Evolutionary conservation across 2,113 vertebrate genomes (phyloP).

Genomic region (Dunckerocampus dactyliophorus): DNA sequence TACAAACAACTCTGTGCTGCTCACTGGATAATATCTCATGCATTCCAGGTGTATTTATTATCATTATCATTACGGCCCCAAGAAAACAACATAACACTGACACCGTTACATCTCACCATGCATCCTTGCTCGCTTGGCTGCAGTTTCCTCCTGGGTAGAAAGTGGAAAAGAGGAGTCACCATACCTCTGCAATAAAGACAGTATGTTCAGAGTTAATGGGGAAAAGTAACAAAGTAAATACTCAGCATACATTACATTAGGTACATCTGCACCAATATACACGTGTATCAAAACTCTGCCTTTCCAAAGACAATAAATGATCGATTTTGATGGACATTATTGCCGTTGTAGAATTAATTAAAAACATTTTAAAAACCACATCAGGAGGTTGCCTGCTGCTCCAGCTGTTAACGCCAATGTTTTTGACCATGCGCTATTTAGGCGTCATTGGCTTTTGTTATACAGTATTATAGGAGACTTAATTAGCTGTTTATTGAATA

Average conservation of each 20-base stretch:
- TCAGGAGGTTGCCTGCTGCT: not conserved
- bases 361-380: too few species aligned
- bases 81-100: constrained; percentile 38
- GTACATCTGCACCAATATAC: not conserved
- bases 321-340: too few species aligned
- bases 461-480: too few species aligned
- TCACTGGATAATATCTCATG: not conserved
- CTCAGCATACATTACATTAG: too few species aligned
- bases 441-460: too few species aligned
- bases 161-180: constrained; percentile 40
- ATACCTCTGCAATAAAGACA: constrained; percentile 51
- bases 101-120: constrained; percentile 57
- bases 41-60: constrained; percentile 1
- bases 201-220: not conserved
- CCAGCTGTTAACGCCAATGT: not conserved
- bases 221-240: too few species aligned
- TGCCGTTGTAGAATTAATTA: too few species aligned
- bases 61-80: constrained; percentile 21
- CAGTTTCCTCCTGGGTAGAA: constrained; percentile 62
- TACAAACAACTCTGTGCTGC: not conserved
- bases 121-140: constrained; percentile 63
- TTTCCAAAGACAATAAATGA: too few species aligned
- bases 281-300: not conserved
- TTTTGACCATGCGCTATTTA: too few species aligned
- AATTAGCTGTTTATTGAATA: too few species aligned